Evolutionary conservation across 2,888 invertebrate species (phyloP), one percentile per base, ranked within the genome.

Genomic region (Uropetala carovei): DNA sequence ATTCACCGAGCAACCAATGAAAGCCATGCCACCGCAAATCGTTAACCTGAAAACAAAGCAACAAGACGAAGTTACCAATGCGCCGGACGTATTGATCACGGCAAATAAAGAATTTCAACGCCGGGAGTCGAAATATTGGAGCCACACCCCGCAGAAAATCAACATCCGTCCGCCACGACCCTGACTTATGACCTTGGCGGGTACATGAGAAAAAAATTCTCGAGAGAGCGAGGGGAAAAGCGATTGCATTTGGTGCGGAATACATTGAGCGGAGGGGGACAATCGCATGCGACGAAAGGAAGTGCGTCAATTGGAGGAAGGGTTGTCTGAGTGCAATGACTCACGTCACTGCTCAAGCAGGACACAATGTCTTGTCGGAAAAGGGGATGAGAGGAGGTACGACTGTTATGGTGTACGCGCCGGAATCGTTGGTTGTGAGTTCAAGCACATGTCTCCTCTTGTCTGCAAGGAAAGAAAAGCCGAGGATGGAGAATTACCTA

Each of bases 231-330:
- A 27, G 68, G 8, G 68, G 22, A 5, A 43, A 43, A 43, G 43
- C 43, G 43, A 43, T 43, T 3, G 43, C 43, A 43, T 43, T 43
- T 43, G 43, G 43, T 43, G 43, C 43, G 43, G 43, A 43, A 43
- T 43, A 64, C 16, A 68, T 22, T n/a, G 22, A 68, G 68, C 10
- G n/a, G 68, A 27, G 75, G 43, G 43, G 43, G 43, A 43, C 43
- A 43, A 43, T 43, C 43, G 43, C 43, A 43, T 43, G 22, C 22
- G 22, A 68, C n/a, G 27, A 75, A 27, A 75, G 75, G 75, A 75
- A 75, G 75, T 68, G 68, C 68, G 68, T 75, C 75, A 27, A 75
- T 75, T 75, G 75, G 22, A 68, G 68, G n/a, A 22, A 68, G n/a
- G 64, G 64, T 43, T 43, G 43, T 43, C 43, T 1, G 68, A 68